A percentile compares a stretch with the other conserved stretches of the same genome.
phyloP scores from a whole-genome alignment of 2,888 invertebrate species.

The Cistogaster globosa region DNA sequence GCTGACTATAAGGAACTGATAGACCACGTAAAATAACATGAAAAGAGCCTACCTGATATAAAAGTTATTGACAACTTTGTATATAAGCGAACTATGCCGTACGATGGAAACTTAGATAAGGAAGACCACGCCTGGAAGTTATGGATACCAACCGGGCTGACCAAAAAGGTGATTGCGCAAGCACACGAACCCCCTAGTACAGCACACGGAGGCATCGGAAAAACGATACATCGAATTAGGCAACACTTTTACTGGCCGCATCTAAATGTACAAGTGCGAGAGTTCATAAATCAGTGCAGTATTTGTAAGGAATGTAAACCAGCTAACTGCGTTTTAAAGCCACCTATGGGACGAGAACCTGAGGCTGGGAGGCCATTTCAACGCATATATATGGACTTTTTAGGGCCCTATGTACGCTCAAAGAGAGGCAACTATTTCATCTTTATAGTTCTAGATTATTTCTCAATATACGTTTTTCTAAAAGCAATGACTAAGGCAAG shows the following conservation, averaged over 20 bases:
- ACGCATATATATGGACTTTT: neutral
- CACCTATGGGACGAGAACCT: neutral
- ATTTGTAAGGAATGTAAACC: neutral
- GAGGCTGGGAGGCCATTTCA: neutral
- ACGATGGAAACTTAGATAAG: neutral
- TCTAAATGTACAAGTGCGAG: neutral
- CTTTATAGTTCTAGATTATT: neutral
- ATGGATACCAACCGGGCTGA: neutral
- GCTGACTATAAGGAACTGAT: too few relatives aligned
- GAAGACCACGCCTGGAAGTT: conserved; percentile 1
- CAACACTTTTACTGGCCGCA: too few relatives aligned
- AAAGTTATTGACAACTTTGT: neutral
- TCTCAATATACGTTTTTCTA: neutral
- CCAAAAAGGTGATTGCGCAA: neutral
- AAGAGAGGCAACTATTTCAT: neutral
- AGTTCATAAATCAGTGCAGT: neutral
- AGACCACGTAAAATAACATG: too few relatives aligned
- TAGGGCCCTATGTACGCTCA: neutral
- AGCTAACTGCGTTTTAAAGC: neutral
- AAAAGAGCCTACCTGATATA: too few relatives aligned
- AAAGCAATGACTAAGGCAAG: neutral
- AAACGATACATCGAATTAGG: too few relatives aligned
- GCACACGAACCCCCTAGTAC: neutral
- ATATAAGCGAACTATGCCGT: neutral
- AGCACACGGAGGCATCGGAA: neutral